A percentile compares a stretch with the other conserved stretches of the same genome.
phyloP scores from a whole-genome alignment of 2,888 invertebrate genomes.

The Lasiommata megera region DNA sequence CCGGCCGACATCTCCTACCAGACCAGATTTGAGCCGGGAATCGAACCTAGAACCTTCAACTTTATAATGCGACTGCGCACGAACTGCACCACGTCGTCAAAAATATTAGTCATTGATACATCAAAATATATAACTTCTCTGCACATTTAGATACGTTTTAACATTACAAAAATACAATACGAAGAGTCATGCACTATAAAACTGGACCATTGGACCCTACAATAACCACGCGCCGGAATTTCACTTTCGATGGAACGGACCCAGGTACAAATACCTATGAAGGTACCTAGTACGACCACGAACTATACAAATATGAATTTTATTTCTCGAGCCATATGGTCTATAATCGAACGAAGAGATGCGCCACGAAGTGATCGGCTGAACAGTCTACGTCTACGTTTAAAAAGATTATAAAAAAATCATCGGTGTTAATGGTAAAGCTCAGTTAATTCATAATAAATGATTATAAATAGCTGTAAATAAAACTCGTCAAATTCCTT shows the following conservation, averaged over 20 bases:
- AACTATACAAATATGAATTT: not conserved
- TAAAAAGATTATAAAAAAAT: not conserved
- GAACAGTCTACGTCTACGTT: not conserved
- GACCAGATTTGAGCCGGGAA: no score
- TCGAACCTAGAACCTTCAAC: no score
- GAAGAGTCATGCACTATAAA: constrained; percentile 4
- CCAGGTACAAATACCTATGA: not conserved
- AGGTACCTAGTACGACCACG: not conserved
- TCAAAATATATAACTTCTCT: not conserved
- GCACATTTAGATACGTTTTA: no score
- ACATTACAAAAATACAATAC: not conserved
- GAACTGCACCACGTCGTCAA: no score
- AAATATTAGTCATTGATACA: no score
- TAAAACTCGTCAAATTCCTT: not conserved
- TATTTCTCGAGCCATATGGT: not conserved
- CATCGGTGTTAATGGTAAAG: not conserved
- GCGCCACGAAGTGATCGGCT: not conserved
- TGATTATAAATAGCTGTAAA: not conserved
- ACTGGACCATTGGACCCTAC: constrained; percentile 21
- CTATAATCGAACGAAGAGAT: not conserved
- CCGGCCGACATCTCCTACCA: no score
- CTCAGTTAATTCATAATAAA: not conserved
- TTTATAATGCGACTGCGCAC: no score
- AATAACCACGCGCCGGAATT: constrained; percentile 22
- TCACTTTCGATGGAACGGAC: constrained; percentile 26